phyloP scores from a whole-genome alignment of 1,140 invertebrate genomes.

The Euwallacea fornicatus region DNA sequence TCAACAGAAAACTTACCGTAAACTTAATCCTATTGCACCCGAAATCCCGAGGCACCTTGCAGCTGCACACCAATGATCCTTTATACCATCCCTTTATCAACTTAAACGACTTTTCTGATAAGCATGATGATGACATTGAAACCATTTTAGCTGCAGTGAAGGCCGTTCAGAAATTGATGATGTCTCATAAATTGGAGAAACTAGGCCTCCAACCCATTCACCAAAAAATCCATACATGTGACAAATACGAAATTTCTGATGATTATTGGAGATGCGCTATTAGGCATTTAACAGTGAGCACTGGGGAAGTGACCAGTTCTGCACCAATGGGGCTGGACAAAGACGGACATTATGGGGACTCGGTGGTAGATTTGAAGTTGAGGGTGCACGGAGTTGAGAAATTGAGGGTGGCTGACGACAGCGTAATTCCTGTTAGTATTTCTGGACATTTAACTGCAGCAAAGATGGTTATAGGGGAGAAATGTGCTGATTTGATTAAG shows the following conservation, averaged over 20 bases:
- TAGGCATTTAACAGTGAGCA: constrained; percentile 9
- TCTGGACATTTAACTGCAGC: constrained; percentile 73
- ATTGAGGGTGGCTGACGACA: constrained; percentile 74
- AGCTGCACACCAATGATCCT: constrained; percentile 62
- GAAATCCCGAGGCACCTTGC: constrained; percentile 64
- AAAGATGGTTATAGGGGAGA: constrained; percentile 84
- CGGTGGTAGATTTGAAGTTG: constrained; percentile 57
- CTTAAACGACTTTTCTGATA: constrained; percentile 64
- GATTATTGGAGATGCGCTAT: constrained; percentile 47
- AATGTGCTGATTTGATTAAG: constrained; percentile 79
- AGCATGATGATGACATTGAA: constrained; percentile 53
- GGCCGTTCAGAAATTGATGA: constrained; percentile 33
- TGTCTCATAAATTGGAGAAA: constrained; percentile 40
- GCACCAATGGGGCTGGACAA: constrained; percentile 71
- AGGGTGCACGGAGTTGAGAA: constrained; percentile 55
- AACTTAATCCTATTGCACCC: constrained; percentile 73
- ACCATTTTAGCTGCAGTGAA: constrained; percentile 43
- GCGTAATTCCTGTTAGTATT: constrained; percentile 71
- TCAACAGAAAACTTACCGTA: constrained; percentile 34
- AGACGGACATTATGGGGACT: constrained; percentile 66
- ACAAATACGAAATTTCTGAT: constrained; percentile 37
- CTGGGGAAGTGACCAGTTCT: constrained; percentile 46
- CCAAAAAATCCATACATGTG: constrained; percentile 40
- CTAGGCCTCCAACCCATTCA: constrained; percentile 31
- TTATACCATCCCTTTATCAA: constrained; percentile 65